Conservation (phyloP, 2,797 vertebrate species). For the Argyrosomus regius region DNA sequence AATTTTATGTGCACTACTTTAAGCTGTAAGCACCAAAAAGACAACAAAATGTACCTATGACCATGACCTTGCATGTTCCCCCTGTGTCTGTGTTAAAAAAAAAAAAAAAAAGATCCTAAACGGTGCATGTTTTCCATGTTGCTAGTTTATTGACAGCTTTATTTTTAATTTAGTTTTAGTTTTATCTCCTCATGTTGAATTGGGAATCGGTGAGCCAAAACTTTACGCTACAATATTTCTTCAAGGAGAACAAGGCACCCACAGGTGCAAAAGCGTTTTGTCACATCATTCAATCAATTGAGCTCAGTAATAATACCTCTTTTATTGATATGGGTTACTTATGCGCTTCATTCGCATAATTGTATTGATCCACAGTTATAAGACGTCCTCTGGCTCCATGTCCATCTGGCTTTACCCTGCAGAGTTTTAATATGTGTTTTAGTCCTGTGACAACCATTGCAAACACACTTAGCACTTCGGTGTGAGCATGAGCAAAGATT, state of each 20-base stretch:
- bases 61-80: too few species aligned
- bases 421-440: conserved; percentile 60
- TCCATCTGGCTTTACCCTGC: conserved; percentile 43
- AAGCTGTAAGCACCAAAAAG: not conserved
- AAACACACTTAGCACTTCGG: conserved; percentile 69
- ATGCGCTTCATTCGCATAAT: conserved; percentile 39
- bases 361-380: conserved; percentile 43
- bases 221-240: not conserved
- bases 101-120: not conserved
- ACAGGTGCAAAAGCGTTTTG: not conserved
- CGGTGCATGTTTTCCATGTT: not conserved
- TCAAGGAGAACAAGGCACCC: not conserved
- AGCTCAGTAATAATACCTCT: not conserved
- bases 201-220: not conserved
- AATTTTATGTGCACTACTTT: not conserved
- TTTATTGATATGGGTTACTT: conserved; percentile 8
- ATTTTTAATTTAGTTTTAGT: not conserved
- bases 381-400: conserved; percentile 9
- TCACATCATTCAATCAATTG: not conserved
- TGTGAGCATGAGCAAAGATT: conserved; percentile 70
- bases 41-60: not conserved
- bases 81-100: not conserved
- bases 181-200: not conserved
- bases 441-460: conserved; percentile 66
- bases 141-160: too few species aligned